These are phyloP conservation scores for Drosophila yakuba DNA, from an alignment of 1,140 invertebrate species.

Conservation along the genomic window DNA sequence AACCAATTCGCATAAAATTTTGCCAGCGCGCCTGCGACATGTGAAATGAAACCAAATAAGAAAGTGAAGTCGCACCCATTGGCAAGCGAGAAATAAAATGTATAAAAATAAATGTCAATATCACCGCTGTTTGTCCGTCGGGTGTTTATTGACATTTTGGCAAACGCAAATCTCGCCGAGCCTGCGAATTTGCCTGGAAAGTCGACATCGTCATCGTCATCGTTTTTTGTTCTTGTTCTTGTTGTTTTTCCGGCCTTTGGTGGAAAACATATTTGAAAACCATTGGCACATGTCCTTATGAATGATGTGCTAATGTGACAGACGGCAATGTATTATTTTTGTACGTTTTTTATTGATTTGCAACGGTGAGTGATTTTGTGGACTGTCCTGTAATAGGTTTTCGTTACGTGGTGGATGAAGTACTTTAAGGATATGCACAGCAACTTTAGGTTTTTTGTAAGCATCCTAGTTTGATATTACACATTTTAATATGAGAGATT, in stretches of 20 bases:
- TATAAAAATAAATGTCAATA: slow-evolving; percentile 74
- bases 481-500: no score
- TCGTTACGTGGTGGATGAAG: neutral
- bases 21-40: slow-evolving; percentile 69
- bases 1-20: slow-evolving; percentile 82
- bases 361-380: slow-evolving; percentile 12
- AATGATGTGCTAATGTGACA: slow-evolving; percentile 84
- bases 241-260: slow-evolving; percentile 5
- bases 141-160: slow-evolving; percentile 81
- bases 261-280: slow-evolving; percentile 63
- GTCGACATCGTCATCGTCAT: slow-evolving; percentile 31
- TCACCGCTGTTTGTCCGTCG: slow-evolving; percentile 32
- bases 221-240: neutral
- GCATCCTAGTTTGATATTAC: no score
- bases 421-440: neutral
- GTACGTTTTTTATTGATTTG: slow-evolving; percentile 12
- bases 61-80: slow-evolving; percentile 28
- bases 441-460: neutral
- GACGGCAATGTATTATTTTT: slow-evolving; percentile 19
- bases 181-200: slow-evolving; percentile 59
- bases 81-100: slow-evolving; percentile 47
- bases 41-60: slow-evolving; percentile 73
- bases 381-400: slow-evolving; percentile 5
- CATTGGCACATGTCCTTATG: slow-evolving; percentile 83
- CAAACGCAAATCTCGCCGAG: slow-evolving; percentile 71